Evolutionary conservation across 2,888 invertebrate genomes (phyloP).

Genomic region (Acanthosepion pharaonis): DNA sequence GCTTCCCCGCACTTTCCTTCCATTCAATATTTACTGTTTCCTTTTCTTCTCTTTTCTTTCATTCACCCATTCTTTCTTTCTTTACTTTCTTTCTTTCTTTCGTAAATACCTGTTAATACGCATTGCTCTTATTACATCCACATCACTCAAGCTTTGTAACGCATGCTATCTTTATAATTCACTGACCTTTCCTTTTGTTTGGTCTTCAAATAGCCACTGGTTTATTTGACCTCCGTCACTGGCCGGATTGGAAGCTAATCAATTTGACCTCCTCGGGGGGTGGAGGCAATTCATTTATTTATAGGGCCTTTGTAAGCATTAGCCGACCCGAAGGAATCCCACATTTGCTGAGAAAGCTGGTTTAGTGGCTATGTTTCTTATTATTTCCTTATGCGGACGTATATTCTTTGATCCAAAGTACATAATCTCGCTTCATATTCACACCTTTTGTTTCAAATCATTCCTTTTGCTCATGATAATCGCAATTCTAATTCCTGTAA

Average conservation of each 20-base stretch:
- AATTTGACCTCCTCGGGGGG: not conserved
- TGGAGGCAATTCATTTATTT: not conserved
- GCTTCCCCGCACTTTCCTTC: not conserved
- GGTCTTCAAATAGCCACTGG: not conserved
- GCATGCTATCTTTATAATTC: not conserved
- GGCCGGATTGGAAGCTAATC: not conserved
- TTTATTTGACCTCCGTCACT: not conserved
- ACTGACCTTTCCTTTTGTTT: not conserved
- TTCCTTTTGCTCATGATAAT: not conserved
- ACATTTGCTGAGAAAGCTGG: not conserved
- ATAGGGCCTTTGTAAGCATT: not conserved
- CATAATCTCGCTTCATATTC: not conserved
- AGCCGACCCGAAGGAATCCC: not conserved
- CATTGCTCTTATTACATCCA: not conserved
- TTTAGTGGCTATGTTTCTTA: not conserved
- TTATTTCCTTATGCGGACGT: not conserved
- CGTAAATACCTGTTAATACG: not conserved
- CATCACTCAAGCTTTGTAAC: not conserved
- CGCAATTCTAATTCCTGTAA: no score
- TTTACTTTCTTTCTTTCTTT: not conserved
- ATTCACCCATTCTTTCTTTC: not conserved
- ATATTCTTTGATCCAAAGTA: not conserved
- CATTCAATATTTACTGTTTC: not conserved
- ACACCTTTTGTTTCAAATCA: not conserved
- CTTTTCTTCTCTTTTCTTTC: not conserved